A percentile compares a stretch with the other conserved stretches of the same genome.
Evolutionary conservation across 1,140 invertebrate species (phyloP).

Genomic region (Drosophila virilis): DNA sequence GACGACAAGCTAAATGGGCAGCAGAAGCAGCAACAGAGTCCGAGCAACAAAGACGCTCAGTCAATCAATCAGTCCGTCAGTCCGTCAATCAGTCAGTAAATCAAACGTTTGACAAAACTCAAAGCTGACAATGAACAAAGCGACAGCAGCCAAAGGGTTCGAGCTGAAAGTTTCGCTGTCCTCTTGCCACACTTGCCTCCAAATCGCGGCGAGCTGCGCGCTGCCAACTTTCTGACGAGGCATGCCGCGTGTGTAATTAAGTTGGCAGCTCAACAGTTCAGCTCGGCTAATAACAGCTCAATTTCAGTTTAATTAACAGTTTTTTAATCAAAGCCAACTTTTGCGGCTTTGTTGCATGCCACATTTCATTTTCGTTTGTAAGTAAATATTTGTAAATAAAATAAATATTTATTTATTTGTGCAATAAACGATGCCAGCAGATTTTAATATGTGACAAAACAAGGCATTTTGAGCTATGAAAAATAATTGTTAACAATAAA

Average conservation of each 20-base stretch:
- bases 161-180: slow-evolving; percentile 1
- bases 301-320: not conserved
- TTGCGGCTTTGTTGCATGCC: too few relatives aligned
- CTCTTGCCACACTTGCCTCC: not conserved
- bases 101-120: slow-evolving; percentile 62
- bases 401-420: too few relatives aligned
- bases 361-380: too few relatives aligned
- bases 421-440: too few relatives aligned
- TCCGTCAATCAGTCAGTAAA: slow-evolving; percentile 42
- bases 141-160: slow-evolving; percentile 52
- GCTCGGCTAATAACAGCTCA: not conserved
- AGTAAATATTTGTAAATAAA: too few relatives aligned
- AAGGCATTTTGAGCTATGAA: too few relatives aligned
- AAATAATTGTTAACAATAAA: too few relatives aligned
- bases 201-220: not conserved
- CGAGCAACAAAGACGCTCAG: slow-evolving; percentile 9
- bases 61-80: slow-evolving; percentile 13
- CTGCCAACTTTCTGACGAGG: slow-evolving; percentile 8
- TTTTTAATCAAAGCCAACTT: too few relatives aligned
- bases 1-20: slow-evolving; percentile 18
- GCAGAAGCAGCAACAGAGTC: not conserved
- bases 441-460: too few relatives aligned
- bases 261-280: slow-evolving; percentile 30
- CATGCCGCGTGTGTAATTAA: slow-evolving; percentile 31
- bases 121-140: slow-evolving; percentile 68